A percentile compares a stretch with the other conserved stretches of the same genome.
These are phyloP conservation scores for Myanophis thanlyinensis DNA, from an alignment of 2,113 vertebrate genomes.

Conservation along the genomic window DNA sequence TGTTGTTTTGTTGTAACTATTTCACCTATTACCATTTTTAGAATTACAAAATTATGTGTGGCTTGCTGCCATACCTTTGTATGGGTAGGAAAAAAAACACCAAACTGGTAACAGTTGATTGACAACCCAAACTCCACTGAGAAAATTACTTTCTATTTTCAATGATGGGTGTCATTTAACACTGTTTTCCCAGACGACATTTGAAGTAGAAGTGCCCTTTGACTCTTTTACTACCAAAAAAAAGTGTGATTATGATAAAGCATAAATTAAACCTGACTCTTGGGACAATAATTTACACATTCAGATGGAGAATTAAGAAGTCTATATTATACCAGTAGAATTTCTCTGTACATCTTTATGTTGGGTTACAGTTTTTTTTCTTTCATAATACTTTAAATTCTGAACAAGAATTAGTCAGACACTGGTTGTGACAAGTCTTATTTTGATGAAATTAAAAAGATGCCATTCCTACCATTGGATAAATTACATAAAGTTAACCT, in stretches of 20 bases:
- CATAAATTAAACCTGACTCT: background rate
- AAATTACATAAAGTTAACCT: background rate
- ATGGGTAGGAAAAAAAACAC: too few relatives aligned
- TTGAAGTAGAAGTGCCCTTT: background rate
- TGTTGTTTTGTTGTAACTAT: background rate
- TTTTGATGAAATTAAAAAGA: background rate
- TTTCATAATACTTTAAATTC: background rate
- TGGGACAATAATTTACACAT: background rate
- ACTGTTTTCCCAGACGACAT: background rate
- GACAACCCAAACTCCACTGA: background rate
- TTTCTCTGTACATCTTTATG: background rate
- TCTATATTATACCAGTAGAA: background rate
- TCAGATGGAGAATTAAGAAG: background rate
- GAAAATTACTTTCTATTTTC: background rate
- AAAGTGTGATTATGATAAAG: background rate
- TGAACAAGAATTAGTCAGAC: background rate
- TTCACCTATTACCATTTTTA: background rate
- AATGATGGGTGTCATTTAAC: background rate
- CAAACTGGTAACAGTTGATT: background rate
- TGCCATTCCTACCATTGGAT: background rate
- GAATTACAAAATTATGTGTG: background rate
- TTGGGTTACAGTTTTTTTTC: background rate
- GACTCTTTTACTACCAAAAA: background rate
- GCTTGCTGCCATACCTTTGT: background rate
- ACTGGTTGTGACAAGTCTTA: fast-evolving